phyloP scores from a whole-genome alignment of 2,113 vertebrate species.

The Brachirus orientalis region DNA sequence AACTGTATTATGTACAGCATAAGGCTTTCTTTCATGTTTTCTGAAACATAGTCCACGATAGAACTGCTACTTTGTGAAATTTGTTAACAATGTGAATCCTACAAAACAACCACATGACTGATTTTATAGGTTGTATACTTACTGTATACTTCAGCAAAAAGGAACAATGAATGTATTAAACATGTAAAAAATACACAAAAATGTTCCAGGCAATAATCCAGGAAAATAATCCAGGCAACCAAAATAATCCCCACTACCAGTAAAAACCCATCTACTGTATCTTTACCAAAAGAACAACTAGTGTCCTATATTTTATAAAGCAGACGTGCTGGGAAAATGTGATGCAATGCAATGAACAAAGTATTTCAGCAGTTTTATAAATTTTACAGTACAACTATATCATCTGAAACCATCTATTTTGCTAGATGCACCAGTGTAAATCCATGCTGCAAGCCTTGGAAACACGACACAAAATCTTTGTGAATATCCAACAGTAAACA shows the following conservation, averaged over 20 bases:
- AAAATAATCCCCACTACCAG: not conserved
- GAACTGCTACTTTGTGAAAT: not conserved
- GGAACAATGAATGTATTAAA: not conserved
- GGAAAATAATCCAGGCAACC: not conserved
- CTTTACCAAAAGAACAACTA: not conserved
- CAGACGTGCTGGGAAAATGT: not conserved
- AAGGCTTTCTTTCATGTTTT: too few species aligned
- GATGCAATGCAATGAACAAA: slow-evolving; percentile 8
- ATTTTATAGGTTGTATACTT: not conserved
- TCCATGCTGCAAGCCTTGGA: too few species aligned
- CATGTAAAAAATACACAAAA: slow-evolving; percentile 8
- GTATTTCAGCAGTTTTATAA: not conserved
- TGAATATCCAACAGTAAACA: too few species aligned
- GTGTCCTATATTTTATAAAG: slow-evolving; percentile 2
- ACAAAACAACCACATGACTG: too few species aligned
- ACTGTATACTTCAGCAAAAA: too few species aligned
- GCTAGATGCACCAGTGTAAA: not conserved
- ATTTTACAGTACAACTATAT: not conserved
- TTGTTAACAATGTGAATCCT: too few species aligned
- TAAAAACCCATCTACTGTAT: not conserved
- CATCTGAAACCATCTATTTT: not conserved
- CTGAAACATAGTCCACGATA: too few species aligned
- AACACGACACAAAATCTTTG: too few species aligned
- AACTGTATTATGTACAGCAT: slow-evolving; percentile 2
- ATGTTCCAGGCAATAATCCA: not conserved